Percentiles rank a stretch among this genome's conserved stretches.
phyloP scores from a whole-genome alignment of 2,888 invertebrate species.

The Ametastegia equiseti region DNA sequence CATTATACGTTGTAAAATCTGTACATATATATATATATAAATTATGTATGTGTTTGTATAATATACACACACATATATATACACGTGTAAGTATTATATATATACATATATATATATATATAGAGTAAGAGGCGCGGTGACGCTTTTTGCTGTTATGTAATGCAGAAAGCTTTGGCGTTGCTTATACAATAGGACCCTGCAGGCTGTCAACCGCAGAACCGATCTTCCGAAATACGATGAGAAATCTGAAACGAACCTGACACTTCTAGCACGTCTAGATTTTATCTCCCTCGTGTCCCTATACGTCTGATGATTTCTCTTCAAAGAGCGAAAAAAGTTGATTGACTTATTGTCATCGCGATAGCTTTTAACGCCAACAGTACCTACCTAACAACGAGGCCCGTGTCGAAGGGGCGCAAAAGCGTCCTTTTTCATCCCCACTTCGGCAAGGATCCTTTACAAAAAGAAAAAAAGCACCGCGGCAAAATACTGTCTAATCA shows the following conservation, averaged over 20 bases:
- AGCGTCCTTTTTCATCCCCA: neutral
- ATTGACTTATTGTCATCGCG: conserved; percentile 46
- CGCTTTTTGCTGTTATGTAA: neutral
- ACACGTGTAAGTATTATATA: neutral
- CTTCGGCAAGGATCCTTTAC: no score
- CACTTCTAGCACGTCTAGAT: neutral
- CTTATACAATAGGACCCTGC: neutral
- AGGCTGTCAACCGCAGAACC: conserved; percentile 37
- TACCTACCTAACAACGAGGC: no score
- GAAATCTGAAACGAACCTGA: conserved; percentile 28
- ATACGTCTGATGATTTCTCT: neutral
- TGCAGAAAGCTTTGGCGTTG: neutral
- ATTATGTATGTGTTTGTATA: no score
- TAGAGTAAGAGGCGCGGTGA: neutral
- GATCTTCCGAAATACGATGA: conserved; percentile 33
- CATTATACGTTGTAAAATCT: neutral
- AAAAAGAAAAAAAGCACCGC: neutral
- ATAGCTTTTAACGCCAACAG: conserved; percentile 38
- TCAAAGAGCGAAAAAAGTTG: neutral
- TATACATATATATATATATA: neutral
- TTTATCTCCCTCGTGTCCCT: neutral
- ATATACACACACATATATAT: no score
- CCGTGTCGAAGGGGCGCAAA: conserved; percentile 9
- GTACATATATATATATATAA: neutral
- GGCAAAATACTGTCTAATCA: neutral